A percentile compares a stretch with the other conserved stretches of the same genome.
Evolutionary conservation across 2,888 invertebrate species (phyloP).

Genomic region (Bellardia pandia): DNA sequence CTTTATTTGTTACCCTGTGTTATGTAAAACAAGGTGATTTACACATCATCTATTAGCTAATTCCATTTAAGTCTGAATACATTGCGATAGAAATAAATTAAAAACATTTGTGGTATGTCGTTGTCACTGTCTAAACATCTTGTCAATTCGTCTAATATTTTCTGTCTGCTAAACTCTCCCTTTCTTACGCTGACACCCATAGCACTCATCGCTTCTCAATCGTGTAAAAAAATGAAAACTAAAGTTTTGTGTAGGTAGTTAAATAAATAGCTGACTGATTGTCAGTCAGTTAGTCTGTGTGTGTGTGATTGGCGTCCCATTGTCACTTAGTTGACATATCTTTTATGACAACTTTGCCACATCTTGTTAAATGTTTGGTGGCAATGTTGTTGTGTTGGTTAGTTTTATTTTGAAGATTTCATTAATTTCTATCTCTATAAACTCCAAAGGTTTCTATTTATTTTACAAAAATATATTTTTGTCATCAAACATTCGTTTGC

Average conservation of each 20-base stretch:
- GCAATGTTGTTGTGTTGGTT: background rate
- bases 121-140: background rate
- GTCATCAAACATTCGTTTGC: slow-evolving; percentile 24
- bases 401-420: slow-evolving; percentile 32
- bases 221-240: background rate
- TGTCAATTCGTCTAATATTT: background rate
- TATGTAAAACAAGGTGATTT: too few species aligned
- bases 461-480: slow-evolving; percentile 11
- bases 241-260: background rate
- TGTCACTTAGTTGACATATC: slow-evolving; percentile 58
- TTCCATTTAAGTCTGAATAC: background rate
- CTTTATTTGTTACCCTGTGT: too few species aligned
- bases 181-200: background rate
- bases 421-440: slow-evolving; percentile 25
- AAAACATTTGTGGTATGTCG: background rate
- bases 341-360: slow-evolving; percentile 66
- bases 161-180: background rate
- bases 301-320: slow-evolving; percentile 51
- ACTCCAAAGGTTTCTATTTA: slow-evolving; percentile 21
- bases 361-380: slow-evolving; percentile 50
- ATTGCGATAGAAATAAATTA: background rate
- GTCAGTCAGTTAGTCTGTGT: background rate
- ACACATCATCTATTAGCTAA: too few species aligned
- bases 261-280: background rate
- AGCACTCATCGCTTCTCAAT: background rate